Evolutionary conservation across 2,888 invertebrate genomes (phyloP), one percentile per base, ranked within the genome.

Genomic region (Melipona bicolor): DNA sequence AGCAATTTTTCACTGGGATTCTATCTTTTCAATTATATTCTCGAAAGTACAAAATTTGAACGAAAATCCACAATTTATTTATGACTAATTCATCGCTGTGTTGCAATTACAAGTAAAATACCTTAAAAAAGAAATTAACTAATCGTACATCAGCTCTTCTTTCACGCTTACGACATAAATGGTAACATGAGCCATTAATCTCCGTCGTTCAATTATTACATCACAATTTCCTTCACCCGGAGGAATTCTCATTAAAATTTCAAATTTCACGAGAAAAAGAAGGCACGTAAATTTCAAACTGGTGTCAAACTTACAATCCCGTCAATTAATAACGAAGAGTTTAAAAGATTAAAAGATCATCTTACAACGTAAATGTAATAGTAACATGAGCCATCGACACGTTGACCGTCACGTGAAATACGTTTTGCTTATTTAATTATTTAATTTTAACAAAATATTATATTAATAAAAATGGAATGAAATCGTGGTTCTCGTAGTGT

Each of bases 21-120:
- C 9, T 43, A 43, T 43, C 43, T 43, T 43, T 43, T 43, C 43
- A 11, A 43, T 43, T 19, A 19, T 52, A 19, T 19, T 52, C 11
- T 43, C 43, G 43, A 43, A 2, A 43, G 9, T 43, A 9, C 11
- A 43, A 43, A 11, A 43, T 9, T 43, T 43, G 9, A 1, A 43
- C 9, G 11, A 9, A 9, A 11, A 9, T 11, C 43, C 43, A 43
- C 43, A 43, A 9, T 43, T 43, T 43, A 43, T 43, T 43, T 43
- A 43, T 43, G 43, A 43, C 9, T 19, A 27, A 21, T 27, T n/a
- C 27, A 13, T 27, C 15, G 21, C 27, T 6, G 6, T 49, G 56
- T 76, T 17, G 21, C 27, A 65, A 75, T 67, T 67, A 56, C 43
- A 74, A 65, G 13, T 19, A 3, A 32, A 50, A 24, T 61, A 43